Conservation (phyloP, 2,797 vertebrate genomes). For the Leuciscus waleckii region DNA sequence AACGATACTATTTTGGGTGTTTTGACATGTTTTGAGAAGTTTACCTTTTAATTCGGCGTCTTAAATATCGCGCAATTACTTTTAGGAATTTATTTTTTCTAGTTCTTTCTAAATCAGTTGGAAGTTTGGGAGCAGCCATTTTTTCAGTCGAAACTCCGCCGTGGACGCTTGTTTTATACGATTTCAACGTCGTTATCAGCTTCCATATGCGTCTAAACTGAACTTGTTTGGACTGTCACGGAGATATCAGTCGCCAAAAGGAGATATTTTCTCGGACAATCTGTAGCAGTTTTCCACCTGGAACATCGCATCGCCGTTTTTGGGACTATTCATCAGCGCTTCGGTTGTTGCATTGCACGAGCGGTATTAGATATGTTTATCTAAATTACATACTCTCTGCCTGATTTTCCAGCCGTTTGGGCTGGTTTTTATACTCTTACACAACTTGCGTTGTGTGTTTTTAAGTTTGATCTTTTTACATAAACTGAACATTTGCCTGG, state of each 20-base stretch:
- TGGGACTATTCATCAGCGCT: not conserved
- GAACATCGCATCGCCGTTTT: not conserved
- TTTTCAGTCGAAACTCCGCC: slow-evolving; percentile 30
- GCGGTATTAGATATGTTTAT: slow-evolving; percentile 35
- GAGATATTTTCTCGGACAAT: not conserved
- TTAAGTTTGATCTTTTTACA: not conserved
- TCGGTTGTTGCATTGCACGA: not conserved
- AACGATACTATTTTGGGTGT: slow-evolving; percentile 12
- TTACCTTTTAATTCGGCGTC: not conserved
- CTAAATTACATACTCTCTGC: slow-evolving; percentile 8
- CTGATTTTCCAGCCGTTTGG: not conserved
- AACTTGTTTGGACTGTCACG: slow-evolving; percentile 33
- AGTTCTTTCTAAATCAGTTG: not conserved
- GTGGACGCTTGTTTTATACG: slow-evolving; percentile 2
- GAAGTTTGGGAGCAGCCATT: slow-evolving; percentile 54
- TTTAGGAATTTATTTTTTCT: not conserved
- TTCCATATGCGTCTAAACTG: not conserved
- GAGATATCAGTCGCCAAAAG: not conserved
- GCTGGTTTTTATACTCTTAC: slow-evolving; percentile 1
- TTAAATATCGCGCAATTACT: not conserved
- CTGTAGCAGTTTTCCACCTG: not conserved
- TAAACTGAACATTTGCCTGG: not conserved
- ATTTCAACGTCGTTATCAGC: not conserved
- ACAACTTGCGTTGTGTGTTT: not conserved
- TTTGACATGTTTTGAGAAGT: slow-evolving; percentile 25